A percentile compares a stretch with the other conserved stretches of the same genome.
phyloP scores from a whole-genome alignment of 2,113 vertebrate species.

The Ursus arctos region DNA sequence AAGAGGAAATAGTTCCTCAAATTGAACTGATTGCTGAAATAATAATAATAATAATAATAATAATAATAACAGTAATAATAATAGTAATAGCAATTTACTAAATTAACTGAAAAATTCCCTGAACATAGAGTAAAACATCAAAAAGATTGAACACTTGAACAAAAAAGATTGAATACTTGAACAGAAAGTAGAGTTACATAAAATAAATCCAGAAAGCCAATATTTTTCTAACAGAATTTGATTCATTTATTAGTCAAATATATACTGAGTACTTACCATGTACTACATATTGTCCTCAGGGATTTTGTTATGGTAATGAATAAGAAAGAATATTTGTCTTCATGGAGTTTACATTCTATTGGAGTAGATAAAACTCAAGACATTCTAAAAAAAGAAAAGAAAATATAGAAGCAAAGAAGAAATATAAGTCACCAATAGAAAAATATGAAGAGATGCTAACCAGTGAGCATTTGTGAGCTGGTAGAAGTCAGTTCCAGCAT shows the following conservation, averaged over 20 bases:
- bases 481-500: neutral
- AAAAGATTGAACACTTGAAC: neutral
- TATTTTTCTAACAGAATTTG: neutral
- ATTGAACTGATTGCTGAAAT: neutral
- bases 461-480: neutral
- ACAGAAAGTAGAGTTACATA: neutral
- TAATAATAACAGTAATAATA: neutral
- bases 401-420: neutral
- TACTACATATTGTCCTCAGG: neutral
- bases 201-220: neutral
- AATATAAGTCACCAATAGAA: neutral
- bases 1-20: neutral
- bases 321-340: neutral
- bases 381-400: conserved; percentile 12
- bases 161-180: neutral
- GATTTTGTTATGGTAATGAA: neutral
- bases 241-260: neutral
- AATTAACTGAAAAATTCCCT: neutral
- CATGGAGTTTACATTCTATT: neutral
- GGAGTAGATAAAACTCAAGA: neutral
- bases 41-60: neutral
- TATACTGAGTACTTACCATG: neutral
- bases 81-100: neutral
- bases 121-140: neutral
- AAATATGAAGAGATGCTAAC: neutral